Percentiles rank a stretch among this genome's conserved stretches.
These are phyloP conservation scores for Takifugu rubripes DNA, from an alignment of 2,797 vertebrate genomes.

Conservation along the genomic window DNA sequence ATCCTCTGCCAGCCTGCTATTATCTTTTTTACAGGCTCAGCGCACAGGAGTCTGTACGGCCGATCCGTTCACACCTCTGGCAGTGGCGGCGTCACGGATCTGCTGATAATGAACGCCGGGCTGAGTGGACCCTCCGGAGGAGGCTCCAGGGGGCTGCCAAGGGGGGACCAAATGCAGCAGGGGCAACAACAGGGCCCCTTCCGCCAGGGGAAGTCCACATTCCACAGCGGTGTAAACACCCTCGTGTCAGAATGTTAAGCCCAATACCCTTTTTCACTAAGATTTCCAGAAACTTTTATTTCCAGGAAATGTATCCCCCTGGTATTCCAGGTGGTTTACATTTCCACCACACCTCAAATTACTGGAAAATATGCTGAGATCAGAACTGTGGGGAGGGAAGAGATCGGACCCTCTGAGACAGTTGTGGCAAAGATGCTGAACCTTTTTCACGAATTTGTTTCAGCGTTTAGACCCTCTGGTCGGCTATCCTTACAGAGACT, in stretches of 20 bases:
- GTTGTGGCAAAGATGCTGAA: too few relatives aligned
- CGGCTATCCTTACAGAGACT: too few relatives aligned
- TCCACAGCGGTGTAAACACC: neutral
- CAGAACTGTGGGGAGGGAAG: too few relatives aligned
- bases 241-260: neutral
- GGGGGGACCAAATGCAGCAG: slow-evolving; percentile 22
- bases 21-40: slow-evolving; percentile 54
- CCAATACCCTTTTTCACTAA: too few relatives aligned
- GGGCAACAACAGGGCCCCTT: slow-evolving; percentile 20
- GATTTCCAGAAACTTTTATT: too few relatives aligned
- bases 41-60: slow-evolving; percentile 28
- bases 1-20: slow-evolving; percentile 46
- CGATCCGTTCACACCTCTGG: slow-evolving; percentile 49
- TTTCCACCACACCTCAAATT: too few relatives aligned
- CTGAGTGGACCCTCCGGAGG: slow-evolving; percentile 56
- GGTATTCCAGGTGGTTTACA: too few relatives aligned
- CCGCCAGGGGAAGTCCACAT: slow-evolving; percentile 29
- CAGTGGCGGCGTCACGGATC: slow-evolving; percentile 10
- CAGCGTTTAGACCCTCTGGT: too few relatives aligned
- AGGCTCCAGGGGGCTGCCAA: slow-evolving; percentile 42
- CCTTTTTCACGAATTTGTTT: too few relatives aligned
- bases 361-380: too few relatives aligned
- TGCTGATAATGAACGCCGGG: slow-evolving; percentile 56
- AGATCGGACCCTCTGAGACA: too few relatives aligned
- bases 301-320: too few relatives aligned